These are phyloP conservation scores for Schizaphis graminum DNA, from an alignment of 2,888 invertebrate genomes.

Conservation along the genomic window DNA sequence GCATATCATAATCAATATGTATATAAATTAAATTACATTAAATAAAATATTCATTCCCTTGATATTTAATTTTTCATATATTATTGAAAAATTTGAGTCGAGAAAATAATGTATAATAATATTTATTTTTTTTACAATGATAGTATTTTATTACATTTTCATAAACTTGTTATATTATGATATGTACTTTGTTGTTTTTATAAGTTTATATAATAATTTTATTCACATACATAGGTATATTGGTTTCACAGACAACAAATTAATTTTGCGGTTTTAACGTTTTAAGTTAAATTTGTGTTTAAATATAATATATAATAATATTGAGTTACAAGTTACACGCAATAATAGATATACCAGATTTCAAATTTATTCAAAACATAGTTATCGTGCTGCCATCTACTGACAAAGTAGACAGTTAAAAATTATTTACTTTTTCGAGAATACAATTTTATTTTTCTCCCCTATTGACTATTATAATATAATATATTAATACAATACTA, in stretches of 20 bases:
- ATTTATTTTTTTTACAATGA: not conserved
- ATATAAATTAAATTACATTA: not conserved
- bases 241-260: not conserved
- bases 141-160: not conserved
- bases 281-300: not conserved
- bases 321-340: not conserved
- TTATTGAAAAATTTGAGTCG: not conserved
- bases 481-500: not conserved
- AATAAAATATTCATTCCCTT: not conserved
- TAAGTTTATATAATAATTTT: not conserved
- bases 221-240: not conserved
- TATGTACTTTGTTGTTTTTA: not conserved
- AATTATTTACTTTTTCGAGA: not conserved
- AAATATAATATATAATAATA: too few species aligned
- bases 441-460: not conserved
- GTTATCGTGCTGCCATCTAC: constrained; percentile 52
- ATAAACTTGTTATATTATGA: not conserved
- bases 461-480: too few species aligned
- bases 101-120: not conserved
- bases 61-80: not conserved
- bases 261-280: not conserved
- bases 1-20: not conserved
- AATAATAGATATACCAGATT: not conserved
- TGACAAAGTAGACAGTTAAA: not conserved
- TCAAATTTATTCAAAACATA: not conserved